These are phyloP conservation scores for Rhinopomastus cyanomelas DNA, from an alignment of 2,113 vertebrate genomes.

Conservation along the genomic window DNA sequence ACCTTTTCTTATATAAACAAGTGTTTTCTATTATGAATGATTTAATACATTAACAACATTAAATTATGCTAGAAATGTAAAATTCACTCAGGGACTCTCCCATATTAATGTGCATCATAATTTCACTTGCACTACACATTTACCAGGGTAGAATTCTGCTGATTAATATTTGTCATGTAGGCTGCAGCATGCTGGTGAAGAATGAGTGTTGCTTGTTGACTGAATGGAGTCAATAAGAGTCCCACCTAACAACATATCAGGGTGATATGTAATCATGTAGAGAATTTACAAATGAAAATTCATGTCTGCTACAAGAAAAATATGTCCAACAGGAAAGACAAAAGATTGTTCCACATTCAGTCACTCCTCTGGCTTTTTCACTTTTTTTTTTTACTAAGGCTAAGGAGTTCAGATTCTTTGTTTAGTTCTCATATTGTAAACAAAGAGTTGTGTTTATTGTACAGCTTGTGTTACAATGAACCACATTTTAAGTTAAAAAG, in stretches of 20 bases:
- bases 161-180: conserved; percentile 59
- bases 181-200: neutral
- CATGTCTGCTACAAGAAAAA: neutral
- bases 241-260: neutral
- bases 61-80: conserved; percentile 27
- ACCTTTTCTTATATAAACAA: conserved; percentile 50
- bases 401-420: neutral
- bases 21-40: conserved; percentile 36
- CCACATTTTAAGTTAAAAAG: neutral
- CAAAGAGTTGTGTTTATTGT: neutral
- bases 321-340: neutral
- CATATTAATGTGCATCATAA: conserved; percentile 23
- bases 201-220: conserved; percentile 5
- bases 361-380: neutral
- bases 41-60: conserved; percentile 22
- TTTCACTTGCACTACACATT: conserved; percentile 7
- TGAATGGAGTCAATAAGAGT: conserved; percentile 16
- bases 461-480: neutral
- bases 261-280: neutral
- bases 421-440: neutral
- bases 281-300: conserved; percentile 17
- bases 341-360: neutral
- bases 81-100: neutral
- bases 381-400: neutral
- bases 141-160: neutral